These are phyloP conservation scores for Drosophila nr. perissopoda DNA, from an alignment of 2,888 invertebrate genomes.

Conservation along the genomic window DNA sequence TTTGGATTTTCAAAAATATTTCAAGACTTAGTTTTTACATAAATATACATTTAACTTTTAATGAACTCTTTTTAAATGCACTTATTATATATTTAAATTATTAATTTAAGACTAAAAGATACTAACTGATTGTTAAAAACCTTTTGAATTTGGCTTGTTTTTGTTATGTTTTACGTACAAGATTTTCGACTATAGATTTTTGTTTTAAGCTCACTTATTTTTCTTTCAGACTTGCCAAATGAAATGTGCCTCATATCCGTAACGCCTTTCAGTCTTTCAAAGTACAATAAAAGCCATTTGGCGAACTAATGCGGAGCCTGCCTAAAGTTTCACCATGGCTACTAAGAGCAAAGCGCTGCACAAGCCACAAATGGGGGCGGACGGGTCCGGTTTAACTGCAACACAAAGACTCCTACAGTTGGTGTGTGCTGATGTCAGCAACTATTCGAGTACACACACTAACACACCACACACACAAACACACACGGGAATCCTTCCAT, in stretches of 20 bases:
- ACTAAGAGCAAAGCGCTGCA: slow-evolving; percentile 23
- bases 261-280: not conserved
- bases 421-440: slow-evolving; percentile 57
- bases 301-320: slow-evolving; percentile 10
- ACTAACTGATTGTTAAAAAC: too few relatives aligned
- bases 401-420: slow-evolving; percentile 8
- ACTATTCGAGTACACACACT: slow-evolving; percentile 41
- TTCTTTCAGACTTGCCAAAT: too few relatives aligned
- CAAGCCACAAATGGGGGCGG: slow-evolving; percentile 22
- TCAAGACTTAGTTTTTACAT: not conserved
- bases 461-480: not conserved
- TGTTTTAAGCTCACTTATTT: not conserved
- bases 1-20: not conserved
- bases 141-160: too few relatives aligned
- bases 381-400: not conserved
- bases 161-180: not conserved
- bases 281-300: slow-evolving; percentile 8
- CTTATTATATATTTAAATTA: not conserved
- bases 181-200: not conserved
- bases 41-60: not conserved
- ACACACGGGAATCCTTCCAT: slow-evolving; percentile 15
- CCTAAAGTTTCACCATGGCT: slow-evolving; percentile 19
- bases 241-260: not conserved
- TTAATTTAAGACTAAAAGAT: not conserved
- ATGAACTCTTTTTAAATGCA: not conserved